These are phyloP conservation scores for Herpetotheres cachinnans DNA, from an alignment of 2,113 vertebrate species.

Conservation along the genomic window DNA sequence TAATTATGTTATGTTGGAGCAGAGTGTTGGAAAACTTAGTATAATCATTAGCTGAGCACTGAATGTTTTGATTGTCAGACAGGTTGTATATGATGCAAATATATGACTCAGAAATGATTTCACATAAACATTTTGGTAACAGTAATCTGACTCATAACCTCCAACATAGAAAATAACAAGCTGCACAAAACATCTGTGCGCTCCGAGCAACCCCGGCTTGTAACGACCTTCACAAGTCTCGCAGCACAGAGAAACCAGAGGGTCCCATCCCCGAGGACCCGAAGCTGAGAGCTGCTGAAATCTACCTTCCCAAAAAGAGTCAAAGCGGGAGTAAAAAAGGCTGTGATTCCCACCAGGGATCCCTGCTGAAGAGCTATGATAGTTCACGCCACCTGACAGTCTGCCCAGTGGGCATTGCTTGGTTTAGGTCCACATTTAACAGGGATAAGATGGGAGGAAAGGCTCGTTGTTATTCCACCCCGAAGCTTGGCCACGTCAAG, in stretches of 20 bases:
- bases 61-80: slow-evolving; percentile 83
- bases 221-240: slow-evolving; percentile 31
- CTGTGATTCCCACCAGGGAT: not conserved
- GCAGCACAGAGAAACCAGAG: not conserved
- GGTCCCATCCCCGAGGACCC: not conserved
- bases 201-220: slow-evolving; percentile 49
- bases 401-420: not conserved
- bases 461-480: not conserved
- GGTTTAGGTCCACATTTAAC: not conserved
- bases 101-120: slow-evolving; percentile 86
- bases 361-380: not conserved
- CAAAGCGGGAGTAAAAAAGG: not conserved
- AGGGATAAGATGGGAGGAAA: not conserved
- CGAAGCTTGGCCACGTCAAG: not conserved
- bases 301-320: not conserved
- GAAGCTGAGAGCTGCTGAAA: not conserved
- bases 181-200: slow-evolving; percentile 77
- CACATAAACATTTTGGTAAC: slow-evolving; percentile 82
- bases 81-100: slow-evolving; percentile 85
- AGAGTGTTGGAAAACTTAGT: slow-evolving; percentile 75
- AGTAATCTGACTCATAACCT: slow-evolving; percentile 83
- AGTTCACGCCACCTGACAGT: not conserved
- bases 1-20: slow-evolving; percentile 73
- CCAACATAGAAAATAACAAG: slow-evolving; percentile 77
- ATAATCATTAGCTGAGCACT: slow-evolving; percentile 73